Percentiles rank a stretch among this genome's conserved stretches.
Evolutionary conservation across 2,797 vertebrate species (phyloP).

Genomic region (Pantherophis vulpinus): DNA sequence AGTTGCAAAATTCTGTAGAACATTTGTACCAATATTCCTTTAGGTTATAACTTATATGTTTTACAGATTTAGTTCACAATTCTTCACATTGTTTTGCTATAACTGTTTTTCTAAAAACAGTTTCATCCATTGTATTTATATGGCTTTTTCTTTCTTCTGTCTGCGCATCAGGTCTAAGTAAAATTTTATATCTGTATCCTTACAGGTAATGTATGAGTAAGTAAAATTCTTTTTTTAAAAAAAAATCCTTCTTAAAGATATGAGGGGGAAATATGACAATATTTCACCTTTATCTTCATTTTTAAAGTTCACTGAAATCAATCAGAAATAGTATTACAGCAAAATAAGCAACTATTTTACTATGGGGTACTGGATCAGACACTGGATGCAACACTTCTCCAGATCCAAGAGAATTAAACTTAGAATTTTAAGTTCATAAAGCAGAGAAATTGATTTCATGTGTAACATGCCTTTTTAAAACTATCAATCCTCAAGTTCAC

Average conservation of each 20-base stretch:
- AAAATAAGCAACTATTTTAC: neutral
- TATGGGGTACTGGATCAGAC: neutral
- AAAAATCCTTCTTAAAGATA: neutral
- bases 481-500: neutral
- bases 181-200: neutral
- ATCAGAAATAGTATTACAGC: neutral
- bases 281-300: neutral
- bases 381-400: neutral
- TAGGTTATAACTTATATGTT: neutral
- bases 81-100: neutral
- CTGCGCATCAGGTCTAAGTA: neutral
- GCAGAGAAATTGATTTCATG: neutral
- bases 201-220: neutral
- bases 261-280: neutral
- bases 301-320: neutral
- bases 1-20: neutral
- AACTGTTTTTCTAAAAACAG: neutral
- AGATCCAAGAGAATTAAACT: neutral
- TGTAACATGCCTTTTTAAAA: neutral
- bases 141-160: neutral
- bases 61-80: neutral
- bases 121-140: neutral
- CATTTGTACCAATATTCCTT: neutral
- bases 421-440: neutral
- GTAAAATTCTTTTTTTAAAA: neutral